These are phyloP conservation scores for Frieseomelitta varia DNA, from an alignment of 1,140 invertebrate species.

Conservation along the genomic window DNA sequence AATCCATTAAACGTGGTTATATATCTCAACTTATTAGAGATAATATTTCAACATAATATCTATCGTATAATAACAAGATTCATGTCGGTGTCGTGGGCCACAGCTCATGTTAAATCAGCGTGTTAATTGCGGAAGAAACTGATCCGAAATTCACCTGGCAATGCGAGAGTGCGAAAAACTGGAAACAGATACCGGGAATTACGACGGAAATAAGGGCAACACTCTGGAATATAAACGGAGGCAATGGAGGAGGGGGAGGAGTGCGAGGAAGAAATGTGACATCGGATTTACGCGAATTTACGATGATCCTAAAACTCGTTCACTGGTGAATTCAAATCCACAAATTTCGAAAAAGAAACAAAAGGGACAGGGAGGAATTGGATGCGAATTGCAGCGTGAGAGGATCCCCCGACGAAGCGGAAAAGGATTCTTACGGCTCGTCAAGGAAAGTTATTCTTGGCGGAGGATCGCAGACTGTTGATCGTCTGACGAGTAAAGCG, in stretches of 20 bases:
- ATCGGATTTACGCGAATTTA: not conserved
- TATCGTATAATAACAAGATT: no score
- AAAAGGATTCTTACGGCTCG: not conserved
- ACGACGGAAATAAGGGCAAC: not conserved
- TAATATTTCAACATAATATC: no score
- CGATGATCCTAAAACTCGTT: not conserved
- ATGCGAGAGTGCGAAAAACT: not conserved
- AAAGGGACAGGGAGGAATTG: no score
- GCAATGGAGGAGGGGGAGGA: not conserved
- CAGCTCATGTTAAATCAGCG: not conserved
- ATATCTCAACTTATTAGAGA: no score
- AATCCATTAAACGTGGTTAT: no score
- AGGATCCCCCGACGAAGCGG: not conserved
- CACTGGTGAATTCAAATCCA: no score
- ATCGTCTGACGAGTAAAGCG: constrained; percentile 40
- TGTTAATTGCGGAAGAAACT: not conserved
- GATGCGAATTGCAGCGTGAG: no score
- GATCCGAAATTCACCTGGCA: no score
- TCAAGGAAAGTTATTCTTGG: not conserved
- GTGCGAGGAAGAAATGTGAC: not conserved
- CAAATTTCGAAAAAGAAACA: no score
- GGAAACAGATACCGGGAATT: not conserved
- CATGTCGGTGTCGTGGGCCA: no score
- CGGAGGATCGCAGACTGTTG: not conserved
- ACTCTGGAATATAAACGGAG: not conserved